Conservation (phyloP, 2,797 vertebrate genomes). For the Phrynocephalus forsythii region DNA sequence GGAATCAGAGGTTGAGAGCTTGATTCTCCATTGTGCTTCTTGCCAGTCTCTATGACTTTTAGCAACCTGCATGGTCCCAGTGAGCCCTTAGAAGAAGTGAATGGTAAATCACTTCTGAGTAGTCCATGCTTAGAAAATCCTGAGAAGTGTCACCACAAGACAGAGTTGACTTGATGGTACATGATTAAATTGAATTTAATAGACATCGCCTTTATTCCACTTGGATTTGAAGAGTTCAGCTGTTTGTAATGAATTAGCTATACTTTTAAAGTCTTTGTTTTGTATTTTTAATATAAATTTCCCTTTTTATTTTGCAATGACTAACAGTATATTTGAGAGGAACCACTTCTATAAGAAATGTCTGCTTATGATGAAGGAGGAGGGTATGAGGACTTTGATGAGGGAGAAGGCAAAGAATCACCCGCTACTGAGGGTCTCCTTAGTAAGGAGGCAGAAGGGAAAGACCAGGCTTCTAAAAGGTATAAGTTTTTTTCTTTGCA, state of each 20-base stretch:
- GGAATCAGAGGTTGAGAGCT: no score
- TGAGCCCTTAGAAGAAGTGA: neutral
- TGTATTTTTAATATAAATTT: neutral
- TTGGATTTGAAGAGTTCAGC: neutral
- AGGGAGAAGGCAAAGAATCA: neutral
- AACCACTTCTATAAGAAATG: slow-evolving; percentile 21
- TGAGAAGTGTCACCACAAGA: neutral
- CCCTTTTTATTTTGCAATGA: neutral
- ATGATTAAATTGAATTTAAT: neutral
- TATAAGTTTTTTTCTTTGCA: slow-evolving; percentile 9
- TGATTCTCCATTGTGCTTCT: no score
- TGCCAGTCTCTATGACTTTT: no score
- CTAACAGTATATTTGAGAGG: slow-evolving; percentile 18
- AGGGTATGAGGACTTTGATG: neutral
- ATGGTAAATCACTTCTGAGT: neutral
- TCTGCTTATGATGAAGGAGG: neutral
- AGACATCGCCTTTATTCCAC: neutral
- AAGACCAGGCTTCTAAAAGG: neutral
- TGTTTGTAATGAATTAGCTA: neutral
- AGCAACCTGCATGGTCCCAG: no score
- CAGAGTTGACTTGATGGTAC: neutral
- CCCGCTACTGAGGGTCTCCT: neutral
- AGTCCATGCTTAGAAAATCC: neutral
- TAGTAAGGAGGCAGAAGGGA: neutral
- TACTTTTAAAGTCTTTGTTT: neutral